phyloP scores from a whole-genome alignment of 2,888 invertebrate species.

The Diaprepes abbreviatus region DNA sequence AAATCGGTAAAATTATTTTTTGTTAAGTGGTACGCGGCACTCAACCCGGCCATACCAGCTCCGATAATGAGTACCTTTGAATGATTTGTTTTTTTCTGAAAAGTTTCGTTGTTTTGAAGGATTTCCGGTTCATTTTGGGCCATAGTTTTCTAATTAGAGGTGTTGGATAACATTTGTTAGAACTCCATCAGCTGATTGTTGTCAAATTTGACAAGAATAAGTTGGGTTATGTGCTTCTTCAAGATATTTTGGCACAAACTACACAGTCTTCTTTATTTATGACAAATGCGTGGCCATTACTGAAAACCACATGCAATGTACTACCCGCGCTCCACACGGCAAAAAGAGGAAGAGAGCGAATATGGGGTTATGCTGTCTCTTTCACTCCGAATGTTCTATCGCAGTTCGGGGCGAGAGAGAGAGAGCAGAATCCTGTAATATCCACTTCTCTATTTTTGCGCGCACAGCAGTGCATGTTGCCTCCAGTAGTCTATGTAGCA shows the following conservation, averaged over 20 bases:
- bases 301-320: no score
- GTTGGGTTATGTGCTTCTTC: neutral
- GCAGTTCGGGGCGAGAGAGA: no score
- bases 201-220: conserved; percentile 11
- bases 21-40: conserved; percentile 85
- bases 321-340: no score
- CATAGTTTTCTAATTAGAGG: conserved; percentile 32
- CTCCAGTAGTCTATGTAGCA: no score
- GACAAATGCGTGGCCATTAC: no score
- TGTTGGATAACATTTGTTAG: conserved; percentile 31
- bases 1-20: conserved; percentile 86
- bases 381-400: no score
- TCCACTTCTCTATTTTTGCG: no score
- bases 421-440: no score
- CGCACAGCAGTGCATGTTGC: no score
- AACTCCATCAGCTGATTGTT: conserved; percentile 22
- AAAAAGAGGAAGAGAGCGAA: no score
- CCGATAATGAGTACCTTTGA: conserved; percentile 87
- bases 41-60: conserved; percentile 87
- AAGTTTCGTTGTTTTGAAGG: conserved; percentile 14
- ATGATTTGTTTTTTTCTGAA: conserved; percentile 48
- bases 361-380: no score
- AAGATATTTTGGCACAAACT: neutral
- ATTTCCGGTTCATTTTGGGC: conserved; percentile 39
- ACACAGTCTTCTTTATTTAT: neutral